A percentile compares a stretch with the other conserved stretches of the same genome.
Conservation (phyloP, 2,113 vertebrate species). For the Myotis brandtii region DNA sequence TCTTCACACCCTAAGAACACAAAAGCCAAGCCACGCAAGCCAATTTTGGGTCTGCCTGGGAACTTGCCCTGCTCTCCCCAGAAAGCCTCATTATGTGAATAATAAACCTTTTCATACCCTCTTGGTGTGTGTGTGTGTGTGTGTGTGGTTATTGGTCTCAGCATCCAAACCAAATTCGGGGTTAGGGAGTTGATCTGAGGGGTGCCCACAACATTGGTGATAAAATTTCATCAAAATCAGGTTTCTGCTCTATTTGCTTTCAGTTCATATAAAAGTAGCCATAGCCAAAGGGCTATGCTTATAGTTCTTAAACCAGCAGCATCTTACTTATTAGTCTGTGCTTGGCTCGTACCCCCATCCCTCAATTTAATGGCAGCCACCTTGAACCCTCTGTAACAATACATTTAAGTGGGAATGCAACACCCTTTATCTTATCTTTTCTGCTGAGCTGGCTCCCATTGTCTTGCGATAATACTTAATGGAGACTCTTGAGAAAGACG, state of each 20-base stretch:
- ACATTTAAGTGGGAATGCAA: not conserved
- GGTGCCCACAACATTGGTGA: not conserved
- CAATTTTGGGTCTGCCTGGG: not conserved
- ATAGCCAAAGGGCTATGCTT: not conserved
- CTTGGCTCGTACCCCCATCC: not conserved
- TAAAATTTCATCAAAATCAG: not conserved
- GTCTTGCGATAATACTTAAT: not conserved
- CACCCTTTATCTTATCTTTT: not conserved
- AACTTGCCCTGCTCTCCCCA: not conserved
- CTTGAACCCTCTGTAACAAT: not conserved
- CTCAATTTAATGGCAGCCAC: not conserved
- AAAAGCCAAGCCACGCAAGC: not conserved
- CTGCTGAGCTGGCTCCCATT: not conserved
- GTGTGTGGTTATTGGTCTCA: not conserved
- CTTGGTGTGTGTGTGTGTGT: conserved; percentile 5
- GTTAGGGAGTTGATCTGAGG: not conserved
- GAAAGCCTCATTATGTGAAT: conserved; percentile 28
- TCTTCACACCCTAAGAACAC: not conserved
- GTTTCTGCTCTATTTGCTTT: not conserved
- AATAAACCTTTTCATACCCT: conserved; percentile 52
- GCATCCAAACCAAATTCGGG: not conserved
- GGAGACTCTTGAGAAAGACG: not conserved
- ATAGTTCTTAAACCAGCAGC: not conserved
- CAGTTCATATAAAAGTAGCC: not conserved
- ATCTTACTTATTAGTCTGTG: not conserved